Evolutionary conservation across 2,797 vertebrate species (phyloP), one percentile per base, ranked within the genome.

Genomic region (Clamator glandarius): DNA sequence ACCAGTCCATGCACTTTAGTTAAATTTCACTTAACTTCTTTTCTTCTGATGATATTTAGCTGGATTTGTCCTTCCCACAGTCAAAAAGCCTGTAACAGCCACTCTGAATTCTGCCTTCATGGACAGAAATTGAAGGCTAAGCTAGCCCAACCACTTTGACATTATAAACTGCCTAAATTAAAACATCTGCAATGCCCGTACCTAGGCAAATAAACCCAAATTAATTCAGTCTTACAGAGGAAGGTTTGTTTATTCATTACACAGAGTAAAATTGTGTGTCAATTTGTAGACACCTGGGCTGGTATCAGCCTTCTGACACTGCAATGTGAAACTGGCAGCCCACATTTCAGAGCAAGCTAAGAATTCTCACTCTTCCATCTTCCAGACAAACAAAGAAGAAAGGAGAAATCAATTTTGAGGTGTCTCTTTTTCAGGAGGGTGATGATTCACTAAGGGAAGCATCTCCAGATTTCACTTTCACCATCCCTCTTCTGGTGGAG

Each of bases 181-280:
- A 96, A 95, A 95, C 52, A 91, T 90, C 89, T 93, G 69, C 76
- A 93, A 21, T 67, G 87, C 88, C 89, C 94, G 14, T 82, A 84
- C 31, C 66, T 81, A 59, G 87, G 69, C 92, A 95, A 96, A 96
- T 96, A 96, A 91, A 91, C 50, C 92, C 82, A 86, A 90, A 94
- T 95, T 95, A 92, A 87, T 92, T 92, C 91, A 84, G 31, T 84
- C 84, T 91, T 89, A 86, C 73, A 57, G 82, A 66, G 69, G 26
- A 84, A 89, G 66, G 73, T 66, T 95, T 95, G 87, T 96, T 95
- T 96, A 95, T 96, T 95, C 93, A 81, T 91, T 95, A 94, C 94
- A 96, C 79, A 93, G 76, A 79, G 51, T 42, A 73, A 89, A 94
- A 92, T 31, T 90, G 87, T 96, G 91, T 95, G 79, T 95, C 91